Conservation (phyloP, 1,140 invertebrate genomes). For the Papilio helenus region DNA sequence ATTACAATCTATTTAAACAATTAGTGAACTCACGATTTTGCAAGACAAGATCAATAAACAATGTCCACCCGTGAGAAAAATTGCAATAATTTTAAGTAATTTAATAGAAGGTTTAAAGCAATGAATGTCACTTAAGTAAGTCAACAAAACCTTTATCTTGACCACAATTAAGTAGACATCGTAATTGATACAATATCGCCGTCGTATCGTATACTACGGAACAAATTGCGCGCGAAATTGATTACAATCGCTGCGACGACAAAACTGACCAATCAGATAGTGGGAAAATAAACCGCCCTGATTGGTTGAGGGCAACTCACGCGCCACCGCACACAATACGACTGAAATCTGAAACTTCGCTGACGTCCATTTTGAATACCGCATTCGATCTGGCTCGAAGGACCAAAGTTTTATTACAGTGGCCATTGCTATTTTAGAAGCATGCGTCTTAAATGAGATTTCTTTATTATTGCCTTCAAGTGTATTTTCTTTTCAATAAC, state of each 20-base stretch:
- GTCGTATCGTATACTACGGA: conserved; percentile 42
- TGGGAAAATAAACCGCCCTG: conserved; percentile 20
- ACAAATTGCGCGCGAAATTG: conserved; percentile 67
- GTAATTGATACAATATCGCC: conserved; percentile 60
- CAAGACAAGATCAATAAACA: neutral
- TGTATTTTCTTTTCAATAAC: conserved; percentile 14
- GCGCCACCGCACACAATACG: conserved; percentile 60
- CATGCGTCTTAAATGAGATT: conserved; percentile 13
- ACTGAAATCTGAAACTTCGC: conserved; percentile 59
- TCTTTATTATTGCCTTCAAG: conserved; percentile 13
- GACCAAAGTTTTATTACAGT: conserved; percentile 40
- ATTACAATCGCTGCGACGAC: conserved; percentile 52
- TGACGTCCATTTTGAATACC: conserved; percentile 57
- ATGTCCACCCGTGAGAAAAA: neutral
- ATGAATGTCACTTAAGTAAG: neutral
- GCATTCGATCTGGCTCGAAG: conserved; percentile 53
- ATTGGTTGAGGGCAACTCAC: conserved; percentile 48
- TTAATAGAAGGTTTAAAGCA: neutral
- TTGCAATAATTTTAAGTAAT: neutral
- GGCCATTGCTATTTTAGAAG: conserved; percentile 27
- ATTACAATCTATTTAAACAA: neutral
- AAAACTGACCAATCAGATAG: conserved; percentile 53
- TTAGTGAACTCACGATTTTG: neutral
- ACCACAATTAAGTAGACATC: conserved; percentile 54
- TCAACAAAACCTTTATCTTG: conserved; percentile 21